A percentile compares a stretch with the other conserved stretches of the same genome.
phyloP scores from a whole-genome alignment of 2,888 invertebrate genomes.

The Crematogaster levior region DNA sequence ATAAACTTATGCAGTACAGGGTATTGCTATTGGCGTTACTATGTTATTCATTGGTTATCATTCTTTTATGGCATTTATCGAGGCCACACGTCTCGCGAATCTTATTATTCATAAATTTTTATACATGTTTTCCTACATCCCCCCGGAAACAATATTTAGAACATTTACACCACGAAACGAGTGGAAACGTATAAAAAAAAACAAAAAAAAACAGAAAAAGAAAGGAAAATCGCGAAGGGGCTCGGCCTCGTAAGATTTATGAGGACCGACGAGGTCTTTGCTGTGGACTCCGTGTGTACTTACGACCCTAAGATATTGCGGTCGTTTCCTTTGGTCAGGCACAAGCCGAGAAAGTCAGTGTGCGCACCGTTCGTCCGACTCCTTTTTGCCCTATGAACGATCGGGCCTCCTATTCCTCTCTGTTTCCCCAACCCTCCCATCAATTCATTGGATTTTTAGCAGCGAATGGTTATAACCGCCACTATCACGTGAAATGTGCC shows the following conservation, averaged over 20 bases:
- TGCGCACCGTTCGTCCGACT: constrained; percentile 51
- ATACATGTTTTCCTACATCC: not conserved
- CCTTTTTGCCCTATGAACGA: constrained; percentile 70
- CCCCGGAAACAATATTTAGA: constrained; percentile 41
- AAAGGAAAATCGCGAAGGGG: constrained; percentile 55
- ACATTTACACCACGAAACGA: constrained; percentile 9
- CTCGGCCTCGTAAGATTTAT: constrained; percentile 69
- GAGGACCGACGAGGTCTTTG: constrained; percentile 68
- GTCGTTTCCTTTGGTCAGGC: constrained; percentile 77
- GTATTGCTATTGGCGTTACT: not conserved
- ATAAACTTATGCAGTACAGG: constrained; percentile 48
- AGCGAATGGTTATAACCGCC: constrained; percentile 73
- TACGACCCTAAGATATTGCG: constrained; percentile 81
- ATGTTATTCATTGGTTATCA: no score
- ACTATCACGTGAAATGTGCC: constrained; percentile 77
- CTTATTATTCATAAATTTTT: not conserved
- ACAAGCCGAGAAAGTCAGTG: constrained; percentile 71
- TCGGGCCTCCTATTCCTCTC: constrained; percentile 27
- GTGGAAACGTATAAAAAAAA: not conserved
- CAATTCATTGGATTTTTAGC: constrained; percentile 77
- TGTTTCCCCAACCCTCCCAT: constrained; percentile 50
- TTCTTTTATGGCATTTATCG: not conserved
- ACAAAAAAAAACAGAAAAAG: constrained; percentile 28
- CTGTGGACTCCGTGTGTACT: constrained; percentile 77
- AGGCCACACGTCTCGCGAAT: not conserved